These are phyloP conservation scores for Luperina testacea DNA, from an alignment of 2,888 invertebrate genomes.

Conservation along the genomic window DNA sequence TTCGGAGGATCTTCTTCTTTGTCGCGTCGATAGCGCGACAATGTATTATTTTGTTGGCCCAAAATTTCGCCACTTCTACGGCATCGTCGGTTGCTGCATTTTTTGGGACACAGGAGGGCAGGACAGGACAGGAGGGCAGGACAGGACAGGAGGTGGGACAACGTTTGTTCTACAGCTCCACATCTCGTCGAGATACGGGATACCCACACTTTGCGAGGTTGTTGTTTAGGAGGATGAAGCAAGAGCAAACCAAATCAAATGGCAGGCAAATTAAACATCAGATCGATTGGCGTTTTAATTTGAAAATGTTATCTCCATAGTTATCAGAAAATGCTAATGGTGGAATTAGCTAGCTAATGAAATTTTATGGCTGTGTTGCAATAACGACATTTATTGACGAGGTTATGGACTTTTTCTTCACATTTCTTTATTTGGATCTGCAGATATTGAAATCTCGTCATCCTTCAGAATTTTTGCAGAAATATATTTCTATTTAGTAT, in stretches of 20 bases:
- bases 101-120: background rate
- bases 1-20: background rate
- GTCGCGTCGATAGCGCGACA: background rate
- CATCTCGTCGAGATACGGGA: too few species aligned
- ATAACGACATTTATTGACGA: background rate
- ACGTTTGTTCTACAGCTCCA: background rate
- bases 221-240: background rate
- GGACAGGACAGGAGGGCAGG: too few species aligned
- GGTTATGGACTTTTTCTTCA: background rate
- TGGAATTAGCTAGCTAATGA: slow-evolving; percentile 10
- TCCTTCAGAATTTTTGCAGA: slow-evolving; percentile 13
- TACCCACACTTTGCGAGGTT: background rate
- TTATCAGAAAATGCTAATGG: slow-evolving; percentile 19
- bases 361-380: slow-evolving; percentile 17
- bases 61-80: background rate
- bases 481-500: slow-evolving; percentile 6
- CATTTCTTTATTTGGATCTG: background rate
- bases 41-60: background rate
- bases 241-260: slow-evolving; percentile 13
- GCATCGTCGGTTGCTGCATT: background rate
- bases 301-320: slow-evolving; percentile 12
- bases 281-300: slow-evolving; percentile 34
- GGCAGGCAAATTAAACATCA: slow-evolving; percentile 13
- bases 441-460: background rate
- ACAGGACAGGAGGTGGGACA: background rate